Base-by-base conservation (phyloP, 2,888 invertebrate genomes). In the Amphipyra berbera region DNA sequence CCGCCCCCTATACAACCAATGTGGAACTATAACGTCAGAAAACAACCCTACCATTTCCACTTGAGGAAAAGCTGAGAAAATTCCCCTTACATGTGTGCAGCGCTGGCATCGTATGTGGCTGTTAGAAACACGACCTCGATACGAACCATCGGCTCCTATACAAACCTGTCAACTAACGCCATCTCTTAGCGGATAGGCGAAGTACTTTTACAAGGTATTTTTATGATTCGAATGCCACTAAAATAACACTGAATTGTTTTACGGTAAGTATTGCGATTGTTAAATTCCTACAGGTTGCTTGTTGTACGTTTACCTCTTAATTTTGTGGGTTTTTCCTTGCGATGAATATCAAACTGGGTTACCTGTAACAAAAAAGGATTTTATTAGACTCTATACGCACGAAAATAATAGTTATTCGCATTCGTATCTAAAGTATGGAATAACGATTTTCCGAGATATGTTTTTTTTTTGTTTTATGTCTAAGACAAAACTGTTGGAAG, bases 41-140 rank as follows among this genome's bases (percentile, higher is more conserved):
- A 90, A 88, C 86, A 89, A 86, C 83, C 81, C 84, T 83, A 84
- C 88, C 80, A 81, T 83, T 79, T 66, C 54, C 83, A 82, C 82
- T 79, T 72, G 76, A 88, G 88, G 90, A 92, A 93, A 93, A 90
- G 84, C 86, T 80, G 82, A 90, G 91, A 88, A 93, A 94, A 90
- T 84, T 82, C 82, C 83, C 82, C 79, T 78, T 69, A 60, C 55
- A 82, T 86, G 82, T 88, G 86, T 84, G 86, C 82, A 80, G 87
- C 85, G 85, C 84, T 77, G 61, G 68, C 56, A 73, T 82, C 88
- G 88, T 87, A 75, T 89, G 89, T 86, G 80, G 47, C n/a, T 27
- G 14, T 44, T 54, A 40, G 58, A 75, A 60, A 62, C 50, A 45
- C 55, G 52, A 30, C 65, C 21, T 67, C 64, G 67, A 66, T 52